Base-by-base conservation (phyloP, 37 sponge, comb jelly and placozoan genomes). In the Ianthella basta region DNA sequence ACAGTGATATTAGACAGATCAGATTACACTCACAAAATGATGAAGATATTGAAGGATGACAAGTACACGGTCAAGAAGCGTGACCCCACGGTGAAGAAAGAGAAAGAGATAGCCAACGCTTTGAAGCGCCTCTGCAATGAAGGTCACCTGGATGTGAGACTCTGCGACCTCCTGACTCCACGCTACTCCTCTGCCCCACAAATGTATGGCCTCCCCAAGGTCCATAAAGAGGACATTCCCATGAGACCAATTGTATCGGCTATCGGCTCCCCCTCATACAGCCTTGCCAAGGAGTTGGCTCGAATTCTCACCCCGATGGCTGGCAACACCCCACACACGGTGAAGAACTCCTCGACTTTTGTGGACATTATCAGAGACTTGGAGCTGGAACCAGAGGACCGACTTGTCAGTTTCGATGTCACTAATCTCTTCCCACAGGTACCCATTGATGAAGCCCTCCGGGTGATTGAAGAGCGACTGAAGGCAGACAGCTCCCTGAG, bases 191-290 rank as follows among this genome's bases (percentile, higher is more conserved):
- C 29, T 14, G 27, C 68, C 13, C 68, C 68, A 16, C 68, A 66
- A 27, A 66, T 66, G 25, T 66, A 66, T 66, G 68, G 68, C 68
- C 68, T 66, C 13, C 68, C 68, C 23, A 66, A 66, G 29, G 23
- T 66, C 13, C 27, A 66, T 27, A 66, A 66, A 23, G 68, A 66
- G 23, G 29, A 23, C 25, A 16, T 16, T 13, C 68, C 23, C 23
- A 19, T 66, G 13, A 15, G 27, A 66, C 68, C 68, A 16, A 66
- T 66, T 14, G 27, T 66, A 27, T 15, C 68, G 18, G 15, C 59
- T 18, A 57, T 20, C 59, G 18, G 18, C 15, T 57, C 59, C 59
- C 59, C 59, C 15, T 20, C 59, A 20, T 57, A 57, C 59, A 20
- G 18, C 13, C 68, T 66, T 13, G 68, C 68, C 15, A 66, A 23